Conservation (phyloP, 2,113 vertebrate genomes). For the Excalfactoria chinensis region DNA sequence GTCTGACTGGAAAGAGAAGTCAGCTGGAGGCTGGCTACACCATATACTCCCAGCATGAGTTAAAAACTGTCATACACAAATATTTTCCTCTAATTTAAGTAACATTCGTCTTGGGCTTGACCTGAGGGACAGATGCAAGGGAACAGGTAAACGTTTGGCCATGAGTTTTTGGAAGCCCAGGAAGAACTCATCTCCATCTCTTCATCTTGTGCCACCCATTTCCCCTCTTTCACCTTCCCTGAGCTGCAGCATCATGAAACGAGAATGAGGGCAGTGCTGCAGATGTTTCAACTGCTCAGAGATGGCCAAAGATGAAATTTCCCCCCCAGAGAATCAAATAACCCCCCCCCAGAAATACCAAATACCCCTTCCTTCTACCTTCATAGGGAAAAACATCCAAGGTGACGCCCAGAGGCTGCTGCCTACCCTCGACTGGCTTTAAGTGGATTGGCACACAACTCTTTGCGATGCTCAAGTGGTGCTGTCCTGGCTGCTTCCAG, state of each 20-base stretch:
- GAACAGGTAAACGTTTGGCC: neutral
- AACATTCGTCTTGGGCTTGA: neutral
- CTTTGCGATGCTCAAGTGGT: neutral
- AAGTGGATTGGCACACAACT: neutral
- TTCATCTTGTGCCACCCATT: neutral
- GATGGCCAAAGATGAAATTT: neutral
- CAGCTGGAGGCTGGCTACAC: neutral
- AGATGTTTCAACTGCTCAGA: neutral
- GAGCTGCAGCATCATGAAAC: neutral
- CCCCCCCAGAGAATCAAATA: slow-evolving; percentile 26
- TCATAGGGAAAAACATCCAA: neutral
- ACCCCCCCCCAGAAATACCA: slow-evolving; percentile 19
- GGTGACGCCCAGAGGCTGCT: no score
- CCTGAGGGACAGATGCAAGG: neutral
- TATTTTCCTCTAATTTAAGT: neutral
- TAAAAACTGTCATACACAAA: neutral
- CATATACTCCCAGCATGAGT: accelerated
- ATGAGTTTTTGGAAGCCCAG: neutral
- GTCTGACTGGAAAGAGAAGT: neutral
- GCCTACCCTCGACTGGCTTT: neutral
- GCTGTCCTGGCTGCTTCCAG: neutral
- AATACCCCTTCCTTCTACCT: neutral
- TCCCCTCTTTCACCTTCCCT: neutral
- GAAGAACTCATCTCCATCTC: neutral
- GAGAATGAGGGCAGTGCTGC: no score